phyloP scores from a whole-genome alignment of 2,113 vertebrate species.

The Saimiri boliviensis region DNA sequence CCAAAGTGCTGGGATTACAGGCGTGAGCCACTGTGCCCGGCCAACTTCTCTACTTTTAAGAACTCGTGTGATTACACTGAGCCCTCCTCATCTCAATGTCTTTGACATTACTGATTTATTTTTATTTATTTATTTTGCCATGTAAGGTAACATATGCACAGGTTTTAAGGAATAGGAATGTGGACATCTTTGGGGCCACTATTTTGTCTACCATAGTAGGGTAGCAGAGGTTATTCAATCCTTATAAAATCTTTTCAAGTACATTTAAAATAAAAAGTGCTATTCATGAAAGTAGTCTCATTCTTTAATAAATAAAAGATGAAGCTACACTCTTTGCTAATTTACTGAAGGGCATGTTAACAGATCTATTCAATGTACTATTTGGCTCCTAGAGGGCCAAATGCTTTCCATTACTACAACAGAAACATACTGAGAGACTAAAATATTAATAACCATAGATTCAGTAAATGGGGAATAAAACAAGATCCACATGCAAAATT shows the following conservation, averaged over 20 bases:
- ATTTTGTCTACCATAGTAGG: background rate
- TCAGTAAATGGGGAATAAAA: slow-evolving; percentile 5
- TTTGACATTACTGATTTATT: background rate
- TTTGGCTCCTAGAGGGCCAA: slow-evolving; percentile 48
- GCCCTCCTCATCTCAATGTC: background rate
- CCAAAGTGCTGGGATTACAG: too few relatives aligned
- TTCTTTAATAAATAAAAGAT: slow-evolving; percentile 55
- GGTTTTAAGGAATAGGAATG: background rate
- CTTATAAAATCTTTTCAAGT: background rate
- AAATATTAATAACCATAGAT: slow-evolving; percentile 58
- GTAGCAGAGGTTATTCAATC: background rate
- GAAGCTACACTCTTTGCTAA: slow-evolving; percentile 40
- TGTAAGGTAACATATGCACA: background rate
- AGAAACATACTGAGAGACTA: background rate
- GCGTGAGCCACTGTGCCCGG: too few relatives aligned
- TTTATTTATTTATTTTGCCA: too few relatives aligned
- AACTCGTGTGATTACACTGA: background rate
- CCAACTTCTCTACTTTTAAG: background rate
- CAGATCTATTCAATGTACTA: background rate
- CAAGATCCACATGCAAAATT: background rate
- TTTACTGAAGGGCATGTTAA: slow-evolving; percentile 1
- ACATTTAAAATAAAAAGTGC: slow-evolving; percentile 6
- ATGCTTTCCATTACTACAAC: background rate
- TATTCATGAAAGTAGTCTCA: slow-evolving; percentile 15
- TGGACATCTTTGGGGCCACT: background rate